Conservation (phyloP, 2,113 vertebrate species). For the Andinoacara biseriatus region DNA sequence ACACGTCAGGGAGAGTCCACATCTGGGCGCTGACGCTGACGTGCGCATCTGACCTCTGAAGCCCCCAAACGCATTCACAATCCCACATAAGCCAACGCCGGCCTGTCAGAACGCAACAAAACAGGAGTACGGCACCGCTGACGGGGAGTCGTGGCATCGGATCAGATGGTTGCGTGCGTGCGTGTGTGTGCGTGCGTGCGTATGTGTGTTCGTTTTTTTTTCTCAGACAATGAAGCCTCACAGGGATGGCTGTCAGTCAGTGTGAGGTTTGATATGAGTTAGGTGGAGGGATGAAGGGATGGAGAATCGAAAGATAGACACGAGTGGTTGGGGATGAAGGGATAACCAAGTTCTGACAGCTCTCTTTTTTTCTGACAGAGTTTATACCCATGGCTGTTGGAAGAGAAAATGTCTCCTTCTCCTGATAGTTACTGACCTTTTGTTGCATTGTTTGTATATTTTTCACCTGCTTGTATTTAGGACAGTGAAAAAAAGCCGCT, state of each 20-base stretch:
- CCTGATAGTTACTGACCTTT: conserved; percentile 58
- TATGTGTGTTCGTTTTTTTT: conserved; percentile 1
- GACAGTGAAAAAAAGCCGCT: neutral
- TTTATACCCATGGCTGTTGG: conserved; percentile 51
- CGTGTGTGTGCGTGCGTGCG: conserved; percentile 6
- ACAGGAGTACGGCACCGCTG: conserved; percentile 48
- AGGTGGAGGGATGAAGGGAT: conserved; percentile 58
- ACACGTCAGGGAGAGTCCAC: conserved; percentile 68
- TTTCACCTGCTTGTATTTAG: neutral
- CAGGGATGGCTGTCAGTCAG: conserved; percentile 73
- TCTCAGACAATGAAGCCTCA: conserved; percentile 52
- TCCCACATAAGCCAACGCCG: conserved; percentile 44
- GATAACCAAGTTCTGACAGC: conserved; percentile 68
- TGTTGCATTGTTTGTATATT: conserved; percentile 25
- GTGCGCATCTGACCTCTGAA: conserved; percentile 58
- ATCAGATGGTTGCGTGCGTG: conserved; percentile 43
- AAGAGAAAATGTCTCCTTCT: conserved; percentile 28
- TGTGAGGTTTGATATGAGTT: conserved; percentile 49
- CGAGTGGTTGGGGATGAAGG: conserved; percentile 55
- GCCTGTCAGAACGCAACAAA: conserved; percentile 66
- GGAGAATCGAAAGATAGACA: conserved; percentile 43
- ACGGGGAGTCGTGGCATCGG: conserved; percentile 47
- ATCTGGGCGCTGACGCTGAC: conserved; percentile 57
- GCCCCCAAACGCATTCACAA: conserved; percentile 51
- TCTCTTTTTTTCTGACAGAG: conserved; percentile 44